Evolutionary conservation across 2,113 vertebrate species (phyloP).

Genomic region (Oxyura jamaicensis): DNA sequence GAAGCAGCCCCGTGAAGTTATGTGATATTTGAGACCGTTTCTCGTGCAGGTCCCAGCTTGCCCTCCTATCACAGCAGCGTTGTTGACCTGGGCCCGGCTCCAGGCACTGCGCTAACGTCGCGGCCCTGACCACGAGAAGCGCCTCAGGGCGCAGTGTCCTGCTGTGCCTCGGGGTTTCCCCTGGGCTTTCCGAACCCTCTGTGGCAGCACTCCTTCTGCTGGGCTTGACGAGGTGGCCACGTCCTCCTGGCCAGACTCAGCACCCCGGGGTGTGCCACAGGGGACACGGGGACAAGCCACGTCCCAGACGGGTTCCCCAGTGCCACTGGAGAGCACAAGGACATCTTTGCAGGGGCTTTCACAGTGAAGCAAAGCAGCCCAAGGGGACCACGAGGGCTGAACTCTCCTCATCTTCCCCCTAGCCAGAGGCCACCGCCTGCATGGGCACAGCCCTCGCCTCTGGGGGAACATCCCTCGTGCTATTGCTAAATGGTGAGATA

Average conservation of each 20-base stretch:
- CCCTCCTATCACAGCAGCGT: not conserved
- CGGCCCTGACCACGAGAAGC: not conserved
- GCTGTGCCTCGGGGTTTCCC: not conserved
- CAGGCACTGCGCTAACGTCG: not conserved
- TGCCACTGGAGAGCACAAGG: not conserved
- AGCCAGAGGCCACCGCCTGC: fast-evolving
- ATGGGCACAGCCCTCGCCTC: not conserved
- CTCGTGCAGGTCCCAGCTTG: not conserved
- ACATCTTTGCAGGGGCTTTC: not conserved
- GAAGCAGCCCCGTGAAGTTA: not conserved
- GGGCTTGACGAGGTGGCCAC: not conserved
- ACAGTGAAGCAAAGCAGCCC: not conserved
- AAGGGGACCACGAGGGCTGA: fast-evolving
- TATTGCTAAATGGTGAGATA: constrained; percentile 53
- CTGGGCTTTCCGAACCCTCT: not conserved
- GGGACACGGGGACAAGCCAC: not conserved
- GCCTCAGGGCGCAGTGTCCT: fast-evolving
- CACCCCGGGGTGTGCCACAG: not conserved
- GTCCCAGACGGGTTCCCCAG: no score
- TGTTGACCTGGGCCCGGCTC: not conserved
- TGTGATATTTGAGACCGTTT: not conserved
- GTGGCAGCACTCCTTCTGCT: not conserved
- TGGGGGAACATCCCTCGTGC: not conserved
- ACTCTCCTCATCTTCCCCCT: not conserved
- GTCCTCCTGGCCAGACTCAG: not conserved